A percentile compares a stretch with the other conserved stretches of the same genome.
Evolutionary conservation across 2,113 vertebrate species (phyloP).

Genomic region (Centropristis striata): DNA sequence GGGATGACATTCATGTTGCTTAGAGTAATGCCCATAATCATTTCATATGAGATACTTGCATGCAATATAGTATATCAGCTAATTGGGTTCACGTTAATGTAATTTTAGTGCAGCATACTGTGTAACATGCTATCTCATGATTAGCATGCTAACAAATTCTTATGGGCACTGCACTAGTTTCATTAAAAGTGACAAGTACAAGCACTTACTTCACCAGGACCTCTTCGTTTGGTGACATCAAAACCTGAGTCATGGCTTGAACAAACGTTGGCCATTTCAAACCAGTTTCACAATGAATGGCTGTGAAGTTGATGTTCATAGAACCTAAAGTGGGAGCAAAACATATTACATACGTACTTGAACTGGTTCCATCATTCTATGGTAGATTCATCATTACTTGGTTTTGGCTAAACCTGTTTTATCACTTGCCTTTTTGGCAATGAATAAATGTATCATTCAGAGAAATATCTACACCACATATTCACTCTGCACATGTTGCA

Average conservation of each 20-base stretch:
- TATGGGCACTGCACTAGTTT: no score
- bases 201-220: slow-evolving; percentile 66
- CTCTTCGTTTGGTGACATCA: slow-evolving; percentile 56
- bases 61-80: no score
- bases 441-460: background rate
- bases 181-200: background rate
- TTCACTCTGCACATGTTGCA: background rate
- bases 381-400: background rate
- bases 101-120: no score
- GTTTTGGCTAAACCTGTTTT: no score
- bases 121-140: no score
- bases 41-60: no score
- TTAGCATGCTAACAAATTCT: no score
- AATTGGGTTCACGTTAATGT: no score
- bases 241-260: slow-evolving; percentile 11
- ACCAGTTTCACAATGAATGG: slow-evolving; percentile 56
- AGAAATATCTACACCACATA: background rate
- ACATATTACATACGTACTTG: background rate
- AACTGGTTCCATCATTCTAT: background rate
- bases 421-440: background rate
- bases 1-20: no score
- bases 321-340: slow-evolving; percentile 60
- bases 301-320: background rate
- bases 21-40: no score
- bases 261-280: slow-evolving; percentile 70